Base-by-base conservation (phyloP, 2,797 vertebrate genomes). In the Mormyrus hasselquistii region DNA sequence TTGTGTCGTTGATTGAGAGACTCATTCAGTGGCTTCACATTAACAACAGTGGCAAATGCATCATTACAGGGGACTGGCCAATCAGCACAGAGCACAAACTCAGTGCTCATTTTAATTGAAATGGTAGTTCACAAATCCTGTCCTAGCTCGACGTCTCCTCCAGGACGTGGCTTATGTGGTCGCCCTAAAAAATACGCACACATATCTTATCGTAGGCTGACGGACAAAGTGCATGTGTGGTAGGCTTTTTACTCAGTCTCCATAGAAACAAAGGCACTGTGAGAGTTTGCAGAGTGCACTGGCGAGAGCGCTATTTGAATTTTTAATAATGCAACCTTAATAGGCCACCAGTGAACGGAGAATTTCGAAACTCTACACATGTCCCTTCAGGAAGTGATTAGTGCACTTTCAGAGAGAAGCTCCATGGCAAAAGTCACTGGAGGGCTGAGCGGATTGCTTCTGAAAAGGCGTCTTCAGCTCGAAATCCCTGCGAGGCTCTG, bases 181-280 rank as follows among this genome's bases (percentile, higher is more conserved):
- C 25, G 9, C 62, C 25, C 25, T 69, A n/a, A 69, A 69, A 65
- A 4, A 29, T 10, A 69, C 25, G 12, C 62, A 29, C 62, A 29
- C 62, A 52, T 50, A 84, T 12, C 49, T 34, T 86, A 47, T 50
- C 50, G 14, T 52, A 86, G 49, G 49, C 83, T 12, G 44, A 86
- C 4, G 22, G 2, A n/a, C 12, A 53, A 53, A 86, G 49, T 86
- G 84, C 25, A 53, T 10, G 29, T 50, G 19, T 83, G 44, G 19
- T 14, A 19, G 25, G 84, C 49, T 16, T 86, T 53, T 55, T 9
- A 34, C 3, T 55, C 50, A 10, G 53, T 86, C 52, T 53, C 85
- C 52, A 57, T 86, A 86, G 85, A 86, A 86, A 86, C 85, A 86
- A 55, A 16, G 49, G 83, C 44, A 5, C 19, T 85, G 83, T 50